Evolutionary conservation across 2,797 vertebrate genomes (phyloP).

Genomic region (Lithobates sylvaticus): DNA sequence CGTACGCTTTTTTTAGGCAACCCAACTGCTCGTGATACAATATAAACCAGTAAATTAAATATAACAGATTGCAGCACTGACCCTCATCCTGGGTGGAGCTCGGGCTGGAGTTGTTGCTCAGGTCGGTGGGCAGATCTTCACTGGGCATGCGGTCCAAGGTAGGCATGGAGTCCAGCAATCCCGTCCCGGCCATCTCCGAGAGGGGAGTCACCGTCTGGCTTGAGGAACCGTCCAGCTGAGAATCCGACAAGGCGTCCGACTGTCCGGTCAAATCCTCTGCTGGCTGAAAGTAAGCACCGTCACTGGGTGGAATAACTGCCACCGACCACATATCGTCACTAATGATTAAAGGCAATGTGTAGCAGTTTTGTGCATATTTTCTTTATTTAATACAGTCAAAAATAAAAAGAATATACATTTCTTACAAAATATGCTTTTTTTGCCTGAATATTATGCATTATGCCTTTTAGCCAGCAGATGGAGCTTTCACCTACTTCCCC

Average conservation of each 20-base stretch:
- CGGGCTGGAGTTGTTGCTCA: constrained; percentile 90
- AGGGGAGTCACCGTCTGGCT: constrained; percentile 79
- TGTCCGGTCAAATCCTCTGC: constrained; percentile 71
- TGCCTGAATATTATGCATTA: too few relatives aligned
- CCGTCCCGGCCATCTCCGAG: constrained; percentile 62
- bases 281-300: constrained; percentile 60
- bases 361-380: neutral
- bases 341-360: neutral
- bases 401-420: too few relatives aligned
- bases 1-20: too few relatives aligned
- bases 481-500: too few relatives aligned
- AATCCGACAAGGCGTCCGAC: constrained; percentile 69
- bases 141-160: constrained; percentile 85
- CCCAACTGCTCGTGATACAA: neutral
- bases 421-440: too few relatives aligned
- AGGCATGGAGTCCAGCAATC: constrained; percentile 76
- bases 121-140: constrained; percentile 88
- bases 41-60: neutral
- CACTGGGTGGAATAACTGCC: neutral
- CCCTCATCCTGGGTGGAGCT: constrained; percentile 90
- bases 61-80: constrained; percentile 68
- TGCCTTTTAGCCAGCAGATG: too few relatives aligned
- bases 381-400: too few relatives aligned
- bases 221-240: constrained; percentile 76
- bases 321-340: neutral